phyloP scores from a whole-genome alignment of 2,113 vertebrate species.

The Acinonyx jubatus region DNA sequence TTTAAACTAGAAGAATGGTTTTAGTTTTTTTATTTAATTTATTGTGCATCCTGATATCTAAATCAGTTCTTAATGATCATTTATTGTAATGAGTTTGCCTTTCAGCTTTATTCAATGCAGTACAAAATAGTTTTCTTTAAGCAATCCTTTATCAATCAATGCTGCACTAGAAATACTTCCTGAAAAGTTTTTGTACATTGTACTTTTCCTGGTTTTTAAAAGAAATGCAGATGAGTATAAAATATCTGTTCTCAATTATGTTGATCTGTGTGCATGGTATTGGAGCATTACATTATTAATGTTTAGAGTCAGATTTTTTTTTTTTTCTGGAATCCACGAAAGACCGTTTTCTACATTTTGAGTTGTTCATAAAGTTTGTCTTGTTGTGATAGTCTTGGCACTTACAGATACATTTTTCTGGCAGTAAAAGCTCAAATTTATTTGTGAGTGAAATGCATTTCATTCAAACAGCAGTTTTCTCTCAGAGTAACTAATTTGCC shows the following conservation, averaged over 20 bases:
- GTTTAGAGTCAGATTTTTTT: slow-evolving; percentile 45
- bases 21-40: slow-evolving; percentile 45
- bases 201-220: slow-evolving; percentile 58
- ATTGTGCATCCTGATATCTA: slow-evolving; percentile 63
- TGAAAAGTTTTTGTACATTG: slow-evolving; percentile 67
- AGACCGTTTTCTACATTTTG: slow-evolving; percentile 69
- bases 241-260: slow-evolving; percentile 74
- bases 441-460: slow-evolving; percentile 69
- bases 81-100: slow-evolving; percentile 60
- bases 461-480: slow-evolving; percentile 68
- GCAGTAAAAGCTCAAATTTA: slow-evolving; percentile 25
- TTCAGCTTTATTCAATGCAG: slow-evolving; percentile 70
- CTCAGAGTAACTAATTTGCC: slow-evolving; percentile 71
- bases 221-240: slow-evolving; percentile 63
- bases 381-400: slow-evolving; percentile 67
- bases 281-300: slow-evolving; percentile 49
- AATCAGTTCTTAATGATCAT: slow-evolving; percentile 66
- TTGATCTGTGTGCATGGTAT: slow-evolving; percentile 69
- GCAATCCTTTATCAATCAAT: slow-evolving; percentile 73
- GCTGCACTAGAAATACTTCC: slow-evolving; percentile 71
- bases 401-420: slow-evolving; percentile 32
- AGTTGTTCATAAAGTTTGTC: slow-evolving; percentile 73
- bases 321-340: slow-evolving; percentile 30
- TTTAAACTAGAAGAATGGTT: slow-evolving; percentile 37
- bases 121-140: slow-evolving; percentile 64